Evolutionary conservation across 2,888 invertebrate genomes (phyloP), one percentile per base, ranked within the genome.

Genomic region (Thyatira batis): DNA sequence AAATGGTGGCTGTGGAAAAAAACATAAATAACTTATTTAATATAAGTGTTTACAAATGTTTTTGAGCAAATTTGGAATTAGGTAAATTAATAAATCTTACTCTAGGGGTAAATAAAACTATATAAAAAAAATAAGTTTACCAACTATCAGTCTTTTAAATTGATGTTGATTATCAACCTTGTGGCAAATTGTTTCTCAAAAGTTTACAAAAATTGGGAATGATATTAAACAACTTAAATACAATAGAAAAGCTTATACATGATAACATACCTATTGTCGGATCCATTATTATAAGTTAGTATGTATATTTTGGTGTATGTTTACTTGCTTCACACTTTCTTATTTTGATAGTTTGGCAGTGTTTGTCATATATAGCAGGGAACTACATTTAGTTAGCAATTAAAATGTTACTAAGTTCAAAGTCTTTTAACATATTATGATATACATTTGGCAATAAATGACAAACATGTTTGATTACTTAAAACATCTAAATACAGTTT

Each of bases 131-230:
- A 81, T 73, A 85, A 84, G 80, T 78, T 89, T 92, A 91, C 85
- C 89, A 89, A 87, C 92, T 92, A 92, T 92, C 92, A 92, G 92
- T 92, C 92, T 92, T 92, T 89, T 90, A 89, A 91, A 92, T 92
- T 92, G 92, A 92, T 92, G 92, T 90, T 89, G 87, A 84, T 86
- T 89, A 84, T 88, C 87, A 90, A 89, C 84, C 87, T 84, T 85
- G 81, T 87, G 87, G 85, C 87, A 87, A 85, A 81, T 87, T 82
- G 71, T 79, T 75, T 87, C 89, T 89, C 90, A 92, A 92, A 91
- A 92, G 90, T 91, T 91, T 91, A 92, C 91, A 91, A 90, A 85
- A 81, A 62, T 52, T 73, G 71, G 74, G 65, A 54, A 63, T 57
- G 67, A 55, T 52, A 54, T 45, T 57, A 59, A 46, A 62, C 55